Conservation (phyloP, 2,113 vertebrate genomes). For the Thymallus thymallus region DNA sequence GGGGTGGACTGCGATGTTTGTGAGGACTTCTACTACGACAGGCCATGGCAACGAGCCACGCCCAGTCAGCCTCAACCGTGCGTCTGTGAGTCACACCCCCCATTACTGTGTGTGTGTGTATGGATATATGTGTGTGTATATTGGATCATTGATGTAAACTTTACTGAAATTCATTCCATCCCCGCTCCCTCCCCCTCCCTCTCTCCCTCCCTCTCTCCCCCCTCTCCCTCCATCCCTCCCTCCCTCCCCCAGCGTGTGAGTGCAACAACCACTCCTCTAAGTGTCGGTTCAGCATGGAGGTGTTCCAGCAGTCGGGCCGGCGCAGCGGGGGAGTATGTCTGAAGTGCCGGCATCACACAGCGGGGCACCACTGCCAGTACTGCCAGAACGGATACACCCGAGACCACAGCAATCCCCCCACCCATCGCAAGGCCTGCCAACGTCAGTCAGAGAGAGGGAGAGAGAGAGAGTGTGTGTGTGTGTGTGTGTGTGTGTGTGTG, state of each 20-base stretch:
- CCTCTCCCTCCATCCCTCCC: not conserved
- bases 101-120: slow-evolving; percentile 17
- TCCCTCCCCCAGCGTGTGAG: slow-evolving; percentile 74
- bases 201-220: not conserved
- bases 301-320: slow-evolving; percentile 85
- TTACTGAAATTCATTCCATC: not conserved
- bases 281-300: slow-evolving; percentile 86
- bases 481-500: slow-evolving; percentile 9
- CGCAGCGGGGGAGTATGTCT: slow-evolving; percentile 85
- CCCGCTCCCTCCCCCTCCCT: not conserved
- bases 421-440: slow-evolving; percentile 83
- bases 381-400: slow-evolving; percentile 85
- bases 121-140: slow-evolving; percentile 15
- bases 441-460: slow-evolving; percentile 70
- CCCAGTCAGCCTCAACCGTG: slow-evolving; percentile 82
- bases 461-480: slow-evolving; percentile 26
- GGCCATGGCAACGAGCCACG: slow-evolving; percentile 83
- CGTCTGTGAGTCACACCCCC: slow-evolving; percentile 72
- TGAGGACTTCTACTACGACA: slow-evolving; percentile 78
- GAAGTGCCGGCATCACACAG: slow-evolving; percentile 86
- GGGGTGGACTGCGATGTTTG: slow-evolving; percentile 82
- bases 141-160: slow-evolving; percentile 3
- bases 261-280: slow-evolving; percentile 85
- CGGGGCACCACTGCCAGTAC: slow-evolving; percentile 87
- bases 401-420: slow-evolving; percentile 75